Base-by-base conservation (phyloP, 2,113 vertebrate species). In the Trichechus manatus region DNA sequence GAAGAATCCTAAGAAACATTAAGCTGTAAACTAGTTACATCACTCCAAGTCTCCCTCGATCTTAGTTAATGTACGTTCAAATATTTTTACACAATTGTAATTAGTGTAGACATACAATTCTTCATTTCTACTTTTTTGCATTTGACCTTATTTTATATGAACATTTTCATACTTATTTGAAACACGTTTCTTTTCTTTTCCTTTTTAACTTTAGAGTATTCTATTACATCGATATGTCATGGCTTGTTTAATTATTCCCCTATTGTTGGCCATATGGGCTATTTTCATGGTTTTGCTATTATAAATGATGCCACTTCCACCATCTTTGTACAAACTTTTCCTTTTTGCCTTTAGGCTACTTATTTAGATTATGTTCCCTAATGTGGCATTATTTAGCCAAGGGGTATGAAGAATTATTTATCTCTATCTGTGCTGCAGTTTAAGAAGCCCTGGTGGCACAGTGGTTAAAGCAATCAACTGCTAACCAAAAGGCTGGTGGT, bases 81-180 rank as follows among this genome's bases (percentile, higher is more conserved):
- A 39, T 33, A 33, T 89, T 93, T 96, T 97, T 95, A 92, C 19
- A 42, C 75, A 89, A 75, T 63, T 94, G 72, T 82, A 81, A 95
- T 93, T 94, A 81, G 64, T 81, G 56, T 59, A 93, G 87, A 92
- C 33, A 14, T 87, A 84, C 44, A 93, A 33, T 66, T 87, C 80
- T 93, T 72, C 23, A 4, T 78, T 56, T 93, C 70, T 66, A 77
- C 44, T 39, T 86, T 84, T 96, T 96, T 86, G 74, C 42, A 89
- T 20, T 79, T 91, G 66, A 82, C 53, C 47, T 89, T 84, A 87
- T 94, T 97, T 83, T 33, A 39, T 70, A 53, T 63, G 47, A 96
- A 79, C 68, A 82, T 96, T 93, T 93, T 85, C 86, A 89, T 83
- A 89, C 63, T 84, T 96, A 89, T 80, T 95, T 91, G 92, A 95